Conservation (phyloP, 92 coral and sea anemone genomes). For the Pocillopora grandis region DNA sequence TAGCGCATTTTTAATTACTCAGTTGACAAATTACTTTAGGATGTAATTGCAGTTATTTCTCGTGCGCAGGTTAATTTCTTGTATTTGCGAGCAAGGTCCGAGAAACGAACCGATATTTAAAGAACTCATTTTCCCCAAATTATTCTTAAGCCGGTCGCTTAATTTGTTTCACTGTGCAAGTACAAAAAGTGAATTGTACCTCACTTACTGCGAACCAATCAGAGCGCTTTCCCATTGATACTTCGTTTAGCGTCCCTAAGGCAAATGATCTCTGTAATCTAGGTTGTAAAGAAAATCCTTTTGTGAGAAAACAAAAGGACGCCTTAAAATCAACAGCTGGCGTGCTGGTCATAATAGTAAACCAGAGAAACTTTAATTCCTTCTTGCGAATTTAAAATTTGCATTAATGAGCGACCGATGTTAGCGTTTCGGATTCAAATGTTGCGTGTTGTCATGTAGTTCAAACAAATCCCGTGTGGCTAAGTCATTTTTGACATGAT, state of each 20-base stretch:
- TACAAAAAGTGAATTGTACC: constrained; percentile 2
- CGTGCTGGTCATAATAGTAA: not conserved
- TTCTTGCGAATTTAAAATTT: not conserved
- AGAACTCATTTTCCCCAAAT: not conserved
- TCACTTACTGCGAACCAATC: constrained; percentile 9
- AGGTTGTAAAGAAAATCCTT: constrained; percentile 23
- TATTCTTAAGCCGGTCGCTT: not conserved
- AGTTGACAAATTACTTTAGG: not conserved
- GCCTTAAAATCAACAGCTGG: constrained; percentile 28
- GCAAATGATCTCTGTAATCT: not conserved
- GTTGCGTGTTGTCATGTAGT: constrained; percentile 12
- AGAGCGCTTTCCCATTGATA: not conserved
- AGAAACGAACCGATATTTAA: constrained; percentile 6
- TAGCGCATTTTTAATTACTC: constrained; percentile 23
- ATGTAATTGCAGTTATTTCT: not conserved
- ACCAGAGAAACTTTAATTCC: not conserved
- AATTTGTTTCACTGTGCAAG: not conserved
- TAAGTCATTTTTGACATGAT: constrained; percentile 52
- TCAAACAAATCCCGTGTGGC: constrained; percentile 52
- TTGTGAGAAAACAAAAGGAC: constrained; percentile 8
- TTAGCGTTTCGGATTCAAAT: constrained; percentile 36
- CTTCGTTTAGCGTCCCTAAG: constrained; percentile 10
- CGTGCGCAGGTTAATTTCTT: not conserved
- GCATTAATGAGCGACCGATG: constrained; percentile 4
- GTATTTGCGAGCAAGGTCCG: not conserved